These are phyloP conservation scores for Chrysolina oricalcia DNA, from an alignment of 2,888 invertebrate species.

Conservation along the genomic window DNA sequence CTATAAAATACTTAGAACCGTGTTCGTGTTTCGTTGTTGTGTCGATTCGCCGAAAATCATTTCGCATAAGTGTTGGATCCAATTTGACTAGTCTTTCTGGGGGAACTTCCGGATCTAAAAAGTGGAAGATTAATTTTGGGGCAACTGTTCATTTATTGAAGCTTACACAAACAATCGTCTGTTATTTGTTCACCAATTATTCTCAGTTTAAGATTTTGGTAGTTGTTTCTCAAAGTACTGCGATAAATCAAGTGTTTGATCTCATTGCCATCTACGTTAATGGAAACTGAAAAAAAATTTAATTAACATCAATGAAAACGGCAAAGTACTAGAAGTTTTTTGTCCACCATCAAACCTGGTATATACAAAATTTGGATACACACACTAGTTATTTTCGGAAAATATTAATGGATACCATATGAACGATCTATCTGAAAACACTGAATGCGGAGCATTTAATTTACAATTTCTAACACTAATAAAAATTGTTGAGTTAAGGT, in stretches of 20 bases:
- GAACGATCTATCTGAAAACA: too few species aligned
- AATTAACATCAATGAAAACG: not conserved
- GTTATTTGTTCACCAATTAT: constrained; percentile 52
- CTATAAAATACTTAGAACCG: constrained; percentile 34
- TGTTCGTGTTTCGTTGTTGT: not conserved
- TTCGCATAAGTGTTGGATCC: not conserved
- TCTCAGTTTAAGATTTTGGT: constrained; percentile 44
- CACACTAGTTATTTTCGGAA: too few species aligned
- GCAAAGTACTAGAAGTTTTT: too few species aligned
- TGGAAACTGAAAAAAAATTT: constrained; percentile 41
- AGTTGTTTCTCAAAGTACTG: constrained; percentile 37
- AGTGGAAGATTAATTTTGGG: not conserved
- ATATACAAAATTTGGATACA: too few species aligned
- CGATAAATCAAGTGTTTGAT: constrained; percentile 46
- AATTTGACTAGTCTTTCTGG: constrained; percentile 46
- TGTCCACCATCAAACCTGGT: too few species aligned
- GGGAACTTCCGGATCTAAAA: constrained; percentile 52
- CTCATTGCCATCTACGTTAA: constrained; percentile 44
- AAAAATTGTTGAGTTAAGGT: too few species aligned
- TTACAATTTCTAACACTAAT: too few species aligned
- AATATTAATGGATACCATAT: too few species aligned
- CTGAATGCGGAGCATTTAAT: too few species aligned
- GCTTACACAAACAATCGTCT: constrained; percentile 55
- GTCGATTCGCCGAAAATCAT: not conserved
- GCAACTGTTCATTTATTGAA: not conserved